Conservation (phyloP, 2,113 vertebrate species). For the Oxyura jamaicensis region DNA sequence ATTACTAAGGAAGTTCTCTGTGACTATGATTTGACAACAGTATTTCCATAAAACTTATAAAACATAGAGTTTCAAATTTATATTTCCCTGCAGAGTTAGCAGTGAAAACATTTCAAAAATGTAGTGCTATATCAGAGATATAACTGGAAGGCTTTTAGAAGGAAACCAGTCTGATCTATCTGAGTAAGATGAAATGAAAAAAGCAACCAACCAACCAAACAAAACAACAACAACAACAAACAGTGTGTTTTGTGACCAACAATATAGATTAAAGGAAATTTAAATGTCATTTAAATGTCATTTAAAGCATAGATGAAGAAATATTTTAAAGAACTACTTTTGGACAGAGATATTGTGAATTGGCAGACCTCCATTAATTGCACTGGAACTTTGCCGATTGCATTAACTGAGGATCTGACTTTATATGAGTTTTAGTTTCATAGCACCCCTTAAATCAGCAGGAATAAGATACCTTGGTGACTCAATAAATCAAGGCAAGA, state of each 20-base stretch:
- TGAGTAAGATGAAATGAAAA: conserved; percentile 33
- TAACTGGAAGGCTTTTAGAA: conserved; percentile 26
- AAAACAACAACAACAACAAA: background rate
- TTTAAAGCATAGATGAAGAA: conserved; percentile 27
- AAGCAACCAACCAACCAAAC: background rate
- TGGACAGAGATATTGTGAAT: conserved; percentile 1
- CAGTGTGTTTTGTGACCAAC: background rate
- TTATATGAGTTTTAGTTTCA: conserved; percentile 48
- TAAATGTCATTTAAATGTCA: conserved; percentile 2
- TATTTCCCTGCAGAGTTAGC: background rate
- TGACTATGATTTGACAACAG: conserved; percentile 21
- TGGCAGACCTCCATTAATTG: conserved; percentile 47
- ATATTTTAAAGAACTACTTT: conserved; percentile 10
- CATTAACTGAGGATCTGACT: conserved; percentile 44
- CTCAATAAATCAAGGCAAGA: conserved; percentile 59
- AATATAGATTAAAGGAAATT: conserved; percentile 24
- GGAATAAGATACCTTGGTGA: conserved; percentile 45
- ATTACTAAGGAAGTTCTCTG: background rate
- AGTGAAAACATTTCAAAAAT: conserved; percentile 4
- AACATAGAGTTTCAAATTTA: conserved; percentile 41
- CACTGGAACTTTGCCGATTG: conserved; percentile 45
- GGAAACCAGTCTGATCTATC: conserved; percentile 33
- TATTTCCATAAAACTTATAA: conserved; percentile 2
- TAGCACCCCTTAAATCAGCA: conserved; percentile 54
- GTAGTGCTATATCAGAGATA: background rate